Base-by-base conservation (phyloP, 1,140 invertebrate species). In the Galleria mellonella region DNA sequence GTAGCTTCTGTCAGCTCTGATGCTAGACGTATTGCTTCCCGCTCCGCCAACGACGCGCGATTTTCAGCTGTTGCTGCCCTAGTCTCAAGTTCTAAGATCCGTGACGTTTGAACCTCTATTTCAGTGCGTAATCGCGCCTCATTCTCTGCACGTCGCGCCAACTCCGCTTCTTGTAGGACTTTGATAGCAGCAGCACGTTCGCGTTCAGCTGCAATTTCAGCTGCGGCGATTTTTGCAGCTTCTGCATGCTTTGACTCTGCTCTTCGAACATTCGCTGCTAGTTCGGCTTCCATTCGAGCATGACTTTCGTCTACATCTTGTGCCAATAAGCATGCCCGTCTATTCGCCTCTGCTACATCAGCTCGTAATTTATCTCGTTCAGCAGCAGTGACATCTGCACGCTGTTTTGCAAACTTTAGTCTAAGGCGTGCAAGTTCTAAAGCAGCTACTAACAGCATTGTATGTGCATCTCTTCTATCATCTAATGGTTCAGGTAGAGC, bases 281-380 rank as follows among this genome's bases (percentile, higher is more conserved):
- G 86, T 15, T 90, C 89, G 47, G 90, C 90, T 76, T 97, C 96
- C 57, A 97, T 88, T 31, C 91, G 89, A 0, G 90, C 87, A 73
- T 97, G 94, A 59, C 94, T 92, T 40, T 97, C 96, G 71, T 98
- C 96, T 1, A 96, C 92, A 79, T 98, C 96, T 47, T 94, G 92
- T 1, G 94, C 96, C 12, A 97, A 76, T 28, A 95, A 60, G 5
- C 90, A 88, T 0, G 94, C 93, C 48, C 95, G 86, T 23, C 92
- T 88, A 60, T 97, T 96, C 0, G 95, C 95, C 58, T 96, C 94
- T 7, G 87, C 78, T 7, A 97, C 88, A 66, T 96, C 94, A 0
- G 83, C 74, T 35, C 91, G 89, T 10, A 97, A 73, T 74, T 97
- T 96, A 33, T 94, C 91, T 92, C 94, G 41, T 71, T 88, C 63